Evolutionary conservation across 2,113 vertebrate species (phyloP), one percentile per base, ranked within the genome.

Genomic region (Gyps fulvus): DNA sequence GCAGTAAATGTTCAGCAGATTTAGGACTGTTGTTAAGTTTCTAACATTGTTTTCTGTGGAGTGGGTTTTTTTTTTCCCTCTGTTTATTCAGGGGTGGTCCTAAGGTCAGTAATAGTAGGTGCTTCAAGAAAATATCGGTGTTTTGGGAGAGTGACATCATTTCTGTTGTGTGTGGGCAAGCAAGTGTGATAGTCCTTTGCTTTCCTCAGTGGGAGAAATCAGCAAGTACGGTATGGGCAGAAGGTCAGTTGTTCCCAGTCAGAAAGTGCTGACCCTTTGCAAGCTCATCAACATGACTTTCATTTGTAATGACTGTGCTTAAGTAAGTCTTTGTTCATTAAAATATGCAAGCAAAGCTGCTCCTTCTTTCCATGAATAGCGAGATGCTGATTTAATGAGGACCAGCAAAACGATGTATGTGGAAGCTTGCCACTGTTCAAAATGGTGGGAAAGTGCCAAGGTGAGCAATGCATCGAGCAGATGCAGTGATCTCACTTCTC

Each of bases 11-110:
- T 94, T 97, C 92, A 87, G 78, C 77, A 95, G 96, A 95, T 88
- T 87, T 83, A 93, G 49, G 80, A 91, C 70, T 87, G 90, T 91
- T 97, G 90, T 90, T 95, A 89, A 91, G 80, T 83, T 93, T 94
- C 86, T 94, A 93, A 93, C 71, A 69, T 86, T 95, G 88, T 93
- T 96, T 92, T 87, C 86, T 94, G 54, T 52, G 36, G 86, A 70
- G 66, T 40, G 31, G 6, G 1, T 3, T 25, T 38, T 83, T 84
- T 76, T 80, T 23, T 1, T 36, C 13, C 11, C 42, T 84, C 79
- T 92, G 94, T 97, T 97, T 97, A 95, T 92, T 93, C 92, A 94
- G 95, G 93, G 97, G 97, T 97, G 96, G 96, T 97, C 96, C 96
- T 93, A 94, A 93, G 92, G 97, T 96, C 97, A 95, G 55, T 84